Conservation (phyloP, 2,797 vertebrate species). For the Pseudocheirus occidentalis region DNA sequence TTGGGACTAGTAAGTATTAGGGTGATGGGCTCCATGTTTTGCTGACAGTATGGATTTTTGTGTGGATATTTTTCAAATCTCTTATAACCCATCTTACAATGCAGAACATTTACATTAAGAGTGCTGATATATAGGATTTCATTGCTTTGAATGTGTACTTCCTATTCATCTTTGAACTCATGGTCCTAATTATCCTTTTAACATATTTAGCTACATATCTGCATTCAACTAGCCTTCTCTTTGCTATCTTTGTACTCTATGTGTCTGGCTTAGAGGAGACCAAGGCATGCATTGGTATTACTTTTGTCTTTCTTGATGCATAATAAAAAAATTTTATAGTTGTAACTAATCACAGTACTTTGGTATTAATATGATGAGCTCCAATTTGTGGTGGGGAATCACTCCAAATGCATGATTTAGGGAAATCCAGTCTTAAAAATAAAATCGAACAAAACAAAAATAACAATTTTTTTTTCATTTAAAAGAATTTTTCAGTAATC, state of each 20-base stretch:
- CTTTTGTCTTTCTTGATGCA: not conserved
- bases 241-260: not conserved
- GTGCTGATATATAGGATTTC: not conserved
- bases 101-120: not conserved
- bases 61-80: not conserved
- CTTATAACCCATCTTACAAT: not conserved
- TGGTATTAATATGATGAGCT: not conserved
- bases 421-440: not conserved
- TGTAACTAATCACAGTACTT: not conserved
- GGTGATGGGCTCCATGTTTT: not conserved
- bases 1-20: not conserved
- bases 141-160: not conserved
- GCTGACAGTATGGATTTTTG: not conserved
- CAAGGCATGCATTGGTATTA: not conserved
- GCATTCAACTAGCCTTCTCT: not conserved
- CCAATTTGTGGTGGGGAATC: not conserved
- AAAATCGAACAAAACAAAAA: not conserved
- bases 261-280: not conserved
- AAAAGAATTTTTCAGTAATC: not conserved
- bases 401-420: not conserved
- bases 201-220: not conserved
- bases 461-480: not conserved
- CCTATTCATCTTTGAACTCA: not conserved
- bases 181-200: not conserved
- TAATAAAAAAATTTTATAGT: not conserved